Evolutionary conservation across 2,888 invertebrate genomes (phyloP).

Genomic region (Sialis fuliginosa): DNA sequence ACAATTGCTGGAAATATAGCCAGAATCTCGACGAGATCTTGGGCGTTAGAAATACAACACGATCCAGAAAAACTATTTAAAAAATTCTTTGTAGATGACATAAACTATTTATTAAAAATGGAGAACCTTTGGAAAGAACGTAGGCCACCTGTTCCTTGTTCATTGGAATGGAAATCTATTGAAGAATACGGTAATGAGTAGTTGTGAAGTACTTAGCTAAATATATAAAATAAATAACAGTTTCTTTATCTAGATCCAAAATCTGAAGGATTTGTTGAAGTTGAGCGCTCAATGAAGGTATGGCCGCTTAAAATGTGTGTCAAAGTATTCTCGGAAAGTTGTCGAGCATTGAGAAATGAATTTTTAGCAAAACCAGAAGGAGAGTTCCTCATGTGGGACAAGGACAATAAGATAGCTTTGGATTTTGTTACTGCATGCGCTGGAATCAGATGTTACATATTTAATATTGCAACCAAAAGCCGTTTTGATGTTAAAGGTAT

Average conservation of each 20-base stretch:
- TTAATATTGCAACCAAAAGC: conserved; percentile 72
- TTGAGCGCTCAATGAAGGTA: conserved; percentile 19
- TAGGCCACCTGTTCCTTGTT: conserved; percentile 56
- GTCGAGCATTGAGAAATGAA: conserved; percentile 41
- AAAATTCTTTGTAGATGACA: conserved; percentile 89
- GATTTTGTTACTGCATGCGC: conserved; percentile 93
- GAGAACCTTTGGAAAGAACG: conserved; percentile 86
- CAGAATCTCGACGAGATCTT: conserved; percentile 58
- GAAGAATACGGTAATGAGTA: neutral
- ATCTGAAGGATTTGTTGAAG: neutral
- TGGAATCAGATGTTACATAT: conserved; percentile 81
- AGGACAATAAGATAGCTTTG: conserved; percentile 85
- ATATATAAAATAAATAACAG: neutral
- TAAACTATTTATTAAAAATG: conserved; percentile 87
- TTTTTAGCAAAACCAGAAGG: conserved; percentile 33
- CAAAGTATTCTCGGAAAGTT: conserved; percentile 47
- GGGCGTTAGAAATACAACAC: conserved; percentile 75
- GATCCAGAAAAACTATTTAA: conserved; percentile 72
- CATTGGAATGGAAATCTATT: conserved; percentile 11
- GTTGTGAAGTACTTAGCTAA: neutral
- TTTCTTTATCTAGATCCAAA: neutral
- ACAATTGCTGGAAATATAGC: conserved; percentile 27
- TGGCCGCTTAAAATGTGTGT: conserved; percentile 26
- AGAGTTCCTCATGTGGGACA: conserved; percentile 86
- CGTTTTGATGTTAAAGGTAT: conserved; percentile 90